Base-by-base conservation (phyloP, 2,113 vertebrate species). In the Sylvietta virens region DNA sequence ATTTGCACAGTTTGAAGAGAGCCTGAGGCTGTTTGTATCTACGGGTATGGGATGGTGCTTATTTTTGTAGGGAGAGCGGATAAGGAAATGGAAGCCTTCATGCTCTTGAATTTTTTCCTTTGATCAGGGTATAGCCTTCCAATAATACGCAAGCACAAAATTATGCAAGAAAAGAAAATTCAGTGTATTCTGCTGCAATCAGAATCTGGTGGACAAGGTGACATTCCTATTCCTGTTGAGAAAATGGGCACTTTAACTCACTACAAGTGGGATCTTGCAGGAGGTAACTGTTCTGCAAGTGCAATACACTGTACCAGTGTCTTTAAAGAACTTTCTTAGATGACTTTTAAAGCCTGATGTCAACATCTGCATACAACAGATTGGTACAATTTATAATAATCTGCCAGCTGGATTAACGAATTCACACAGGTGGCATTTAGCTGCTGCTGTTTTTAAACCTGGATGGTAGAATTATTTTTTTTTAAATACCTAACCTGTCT, bases 1-100 rank as follows among this genome's bases (percentile, higher is more conserved):
- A 92, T 96, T 97, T 97, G 95, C 97, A 96, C 93, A 91, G 69
- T 91, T 84, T 70, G 69, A 86, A 53, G 74, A 77, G 88, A 94
- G 88, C 84, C 48, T 48, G 47, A 91, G 71, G 88, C 94, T 79
- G 7, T 72, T 88, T 37, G 45, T 18, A 30, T 73, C 73, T 96
- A 95, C 64, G 69, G 96, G 97, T 95, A 91, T 24, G 40, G 67
- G 60, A 48, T 23, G 35, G 65, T 65, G 79, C 56, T 85, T 70
- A 35, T 53, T 81, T 89, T 40, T 67, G 69, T 67, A 73, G 81
- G 77, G 85, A 61, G 35, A 78, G 12, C 40, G 44, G 70, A 47
- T 56, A 28, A 96, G 71, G 74, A 94, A 69, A 47, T 53, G 31
- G 72, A 96, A 70, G 92, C 90, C 93, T 92, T 95, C 58, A 40